Evolutionary conservation across 2,888 invertebrate species (phyloP).

Genomic region (Heliconius sara): DNA sequence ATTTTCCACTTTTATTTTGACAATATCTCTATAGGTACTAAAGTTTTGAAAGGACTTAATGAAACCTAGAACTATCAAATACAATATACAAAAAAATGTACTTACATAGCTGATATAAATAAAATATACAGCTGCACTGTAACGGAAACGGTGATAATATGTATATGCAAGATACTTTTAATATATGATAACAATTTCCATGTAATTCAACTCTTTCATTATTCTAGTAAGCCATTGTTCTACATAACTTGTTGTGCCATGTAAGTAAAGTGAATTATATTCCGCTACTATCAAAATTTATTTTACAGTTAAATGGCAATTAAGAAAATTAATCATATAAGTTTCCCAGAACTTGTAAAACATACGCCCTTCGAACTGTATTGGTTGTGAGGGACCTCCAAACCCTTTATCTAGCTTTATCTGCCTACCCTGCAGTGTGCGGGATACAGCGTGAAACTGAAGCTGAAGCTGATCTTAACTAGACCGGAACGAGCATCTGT

Average conservation of each 20-base stretch:
- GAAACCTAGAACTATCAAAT: no score
- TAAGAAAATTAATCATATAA: neutral
- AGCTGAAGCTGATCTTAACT: no score
- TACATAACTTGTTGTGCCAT: neutral
- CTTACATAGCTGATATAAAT: neutral
- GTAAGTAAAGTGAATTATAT: neutral
- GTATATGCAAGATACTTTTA: neutral
- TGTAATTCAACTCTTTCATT: neutral
- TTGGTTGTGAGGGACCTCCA: neutral
- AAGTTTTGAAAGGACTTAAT: no score
- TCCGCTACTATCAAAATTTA: neutral
- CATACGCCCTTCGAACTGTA: neutral
- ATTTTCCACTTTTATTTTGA: no score
- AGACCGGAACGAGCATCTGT: slow-evolving; percentile 9
- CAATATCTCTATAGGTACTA: no score
- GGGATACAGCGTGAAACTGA: no score
- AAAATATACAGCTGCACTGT: neutral
- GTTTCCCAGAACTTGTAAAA: neutral
- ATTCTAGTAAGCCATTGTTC: neutral
- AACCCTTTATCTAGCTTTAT: neutral
- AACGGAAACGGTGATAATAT: neutral
- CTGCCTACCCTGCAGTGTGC: no score
- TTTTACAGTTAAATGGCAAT: neutral
- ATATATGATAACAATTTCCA: neutral
- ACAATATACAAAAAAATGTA: neutral